phyloP scores from a whole-genome alignment of 2,797 vertebrate species.

The Echeneis naucrates region DNA sequence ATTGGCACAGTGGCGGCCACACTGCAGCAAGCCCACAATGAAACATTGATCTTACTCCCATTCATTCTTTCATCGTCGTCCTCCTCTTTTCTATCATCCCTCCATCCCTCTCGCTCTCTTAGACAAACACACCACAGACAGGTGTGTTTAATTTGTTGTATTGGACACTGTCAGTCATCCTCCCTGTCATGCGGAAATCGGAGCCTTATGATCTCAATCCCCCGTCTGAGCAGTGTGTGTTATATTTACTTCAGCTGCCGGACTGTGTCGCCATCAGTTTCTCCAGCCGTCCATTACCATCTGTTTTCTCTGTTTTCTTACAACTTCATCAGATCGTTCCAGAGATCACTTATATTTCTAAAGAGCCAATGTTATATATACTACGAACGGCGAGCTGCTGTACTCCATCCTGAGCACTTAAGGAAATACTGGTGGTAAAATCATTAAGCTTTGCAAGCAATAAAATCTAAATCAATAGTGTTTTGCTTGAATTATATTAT shows the following conservation, averaged over 20 bases:
- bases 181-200: slow-evolving; percentile 69
- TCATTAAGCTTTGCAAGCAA: slow-evolving; percentile 36
- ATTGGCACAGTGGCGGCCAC: slow-evolving; percentile 66
- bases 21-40: slow-evolving; percentile 64
- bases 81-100: slow-evolving; percentile 3
- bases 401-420: slow-evolving; percentile 4
- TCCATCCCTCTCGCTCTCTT: slow-evolving; percentile 6
- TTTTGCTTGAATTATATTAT: slow-evolving; percentile 34
- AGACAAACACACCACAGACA: slow-evolving; percentile 46
- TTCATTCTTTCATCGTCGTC: slow-evolving; percentile 25
- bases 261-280: slow-evolving; percentile 15
- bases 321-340: slow-evolving; percentile 43
- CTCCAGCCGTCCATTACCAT: slow-evolving; percentile 35
- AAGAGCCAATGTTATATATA: slow-evolving; percentile 6
- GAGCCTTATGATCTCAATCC: slow-evolving; percentile 70
- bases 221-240: slow-evolving; percentile 52
- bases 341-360: slow-evolving; percentile 36
- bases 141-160: slow-evolving; percentile 74
- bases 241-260: slow-evolving; percentile 61
- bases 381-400: slow-evolving; percentile 23
- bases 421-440: slow-evolving; percentile 40
- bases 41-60: slow-evolving; percentile 63
- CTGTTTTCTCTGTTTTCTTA: slow-evolving; percentile 47
- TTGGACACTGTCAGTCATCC: slow-evolving; percentile 74
- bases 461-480: slow-evolving; percentile 36